phyloP scores from a whole-genome alignment of 2,113 vertebrate genomes.

The Mionectes macconnelli region DNA sequence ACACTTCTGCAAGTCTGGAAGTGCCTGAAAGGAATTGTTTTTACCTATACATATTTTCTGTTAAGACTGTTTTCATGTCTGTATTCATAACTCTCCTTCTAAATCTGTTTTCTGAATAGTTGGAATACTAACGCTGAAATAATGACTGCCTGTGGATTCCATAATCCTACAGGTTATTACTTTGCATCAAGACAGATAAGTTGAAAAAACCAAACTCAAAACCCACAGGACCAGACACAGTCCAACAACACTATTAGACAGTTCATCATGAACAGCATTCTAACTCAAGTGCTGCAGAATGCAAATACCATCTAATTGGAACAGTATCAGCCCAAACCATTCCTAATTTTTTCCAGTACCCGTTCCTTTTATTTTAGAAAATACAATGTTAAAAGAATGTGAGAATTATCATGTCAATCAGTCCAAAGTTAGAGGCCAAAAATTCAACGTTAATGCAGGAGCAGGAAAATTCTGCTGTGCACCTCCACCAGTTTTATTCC shows the following conservation, averaged over 20 bases:
- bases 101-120: background rate
- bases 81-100: background rate
- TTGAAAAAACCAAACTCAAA: background rate
- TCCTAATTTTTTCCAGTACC: background rate
- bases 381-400: background rate
- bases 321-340: background rate
- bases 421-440: background rate
- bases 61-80: background rate
- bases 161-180: background rate
- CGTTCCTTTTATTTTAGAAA: background rate
- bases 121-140: background rate
- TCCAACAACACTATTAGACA: background rate
- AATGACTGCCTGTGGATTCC: background rate
- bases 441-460: background rate
- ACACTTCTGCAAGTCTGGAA: constrained; percentile 35
- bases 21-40: background rate
- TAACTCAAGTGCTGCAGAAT: background rate
- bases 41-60: background rate
- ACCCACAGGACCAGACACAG: background rate
- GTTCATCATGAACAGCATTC: background rate
- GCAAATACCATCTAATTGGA: background rate
- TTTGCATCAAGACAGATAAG: background rate
- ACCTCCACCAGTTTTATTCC: background rate
- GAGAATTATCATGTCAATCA: background rate
- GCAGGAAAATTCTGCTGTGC: background rate